Conservation (phyloP, 2,888 invertebrate species). For the Onthophagus sagittarius region DNA sequence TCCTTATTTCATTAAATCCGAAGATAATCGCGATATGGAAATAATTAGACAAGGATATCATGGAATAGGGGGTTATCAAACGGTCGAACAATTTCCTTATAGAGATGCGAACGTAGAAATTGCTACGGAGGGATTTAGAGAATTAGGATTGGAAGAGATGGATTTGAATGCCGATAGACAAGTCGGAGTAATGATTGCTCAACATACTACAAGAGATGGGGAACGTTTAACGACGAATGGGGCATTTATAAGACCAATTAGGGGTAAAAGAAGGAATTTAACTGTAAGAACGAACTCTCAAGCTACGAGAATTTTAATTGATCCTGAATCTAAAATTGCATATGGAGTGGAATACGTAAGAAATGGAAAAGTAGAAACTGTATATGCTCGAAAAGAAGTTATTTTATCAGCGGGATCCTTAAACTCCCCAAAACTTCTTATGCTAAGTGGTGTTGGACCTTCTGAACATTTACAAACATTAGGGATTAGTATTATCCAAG, state of each 20-base stretch:
- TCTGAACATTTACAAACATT: conserved; percentile 51
- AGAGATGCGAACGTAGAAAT: conserved; percentile 57
- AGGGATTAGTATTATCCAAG: conserved; percentile 56
- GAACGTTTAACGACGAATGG: conserved; percentile 59
- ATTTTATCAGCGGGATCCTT: conserved; percentile 58
- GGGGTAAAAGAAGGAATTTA: conserved; percentile 53
- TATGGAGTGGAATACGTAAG: conserved; percentile 52
- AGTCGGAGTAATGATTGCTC: conserved; percentile 59
- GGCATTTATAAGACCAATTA: conserved; percentile 65
- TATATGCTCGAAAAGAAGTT: conserved; percentile 57
- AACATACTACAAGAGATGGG: conserved; percentile 61
- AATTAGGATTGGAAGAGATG: conserved; percentile 56
- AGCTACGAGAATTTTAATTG: conserved; percentile 58
- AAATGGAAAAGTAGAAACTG: conserved; percentile 49
- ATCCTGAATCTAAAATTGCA: conserved; percentile 51
- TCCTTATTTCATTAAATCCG: conserved; percentile 67
- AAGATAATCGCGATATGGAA: conserved; percentile 58
- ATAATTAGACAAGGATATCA: conserved; percentile 56
- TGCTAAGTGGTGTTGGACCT: conserved; percentile 66
- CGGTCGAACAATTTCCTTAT: conserved; percentile 62
- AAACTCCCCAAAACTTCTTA: conserved; percentile 62
- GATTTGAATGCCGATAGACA: conserved; percentile 59
- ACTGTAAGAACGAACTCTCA: conserved; percentile 53
- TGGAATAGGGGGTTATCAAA: conserved; percentile 59
- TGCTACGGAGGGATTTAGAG: conserved; percentile 58